Conservation (phyloP, 37 sponge, comb jelly and placozoan species). For the Beroe forskalii region DNA sequence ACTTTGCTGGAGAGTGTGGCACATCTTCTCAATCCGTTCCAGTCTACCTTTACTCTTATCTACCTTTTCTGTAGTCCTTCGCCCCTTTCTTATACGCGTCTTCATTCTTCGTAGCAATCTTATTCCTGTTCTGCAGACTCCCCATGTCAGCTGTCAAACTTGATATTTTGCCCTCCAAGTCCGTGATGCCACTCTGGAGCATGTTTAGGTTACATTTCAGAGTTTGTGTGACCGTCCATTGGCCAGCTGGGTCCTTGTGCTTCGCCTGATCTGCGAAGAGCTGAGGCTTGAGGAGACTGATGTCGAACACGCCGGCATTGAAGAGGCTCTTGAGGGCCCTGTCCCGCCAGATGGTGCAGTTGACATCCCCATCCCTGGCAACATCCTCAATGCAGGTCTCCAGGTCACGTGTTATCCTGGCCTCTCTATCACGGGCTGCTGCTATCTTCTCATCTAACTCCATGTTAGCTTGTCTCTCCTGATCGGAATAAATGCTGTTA, state of each 20-base stretch:
- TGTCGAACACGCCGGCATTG: slow-evolving; percentile 3
- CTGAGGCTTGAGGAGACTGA: not conserved
- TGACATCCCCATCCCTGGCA: not conserved
- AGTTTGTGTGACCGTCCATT: not conserved
- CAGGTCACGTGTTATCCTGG: slow-evolving; percentile 31
- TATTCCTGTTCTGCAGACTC: slow-evolving; percentile 2
- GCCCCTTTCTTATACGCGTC: not conserved
- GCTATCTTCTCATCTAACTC: slow-evolving; percentile 49
- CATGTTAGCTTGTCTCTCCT: slow-evolving; percentile 19
- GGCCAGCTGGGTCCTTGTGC: slow-evolving; percentile 5
- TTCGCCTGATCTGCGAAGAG: slow-evolving; percentile 21
- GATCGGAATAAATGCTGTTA: no score
- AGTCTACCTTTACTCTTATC: not conserved
- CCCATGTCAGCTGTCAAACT: not conserved
- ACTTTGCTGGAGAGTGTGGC: not conserved
- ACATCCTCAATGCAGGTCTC: slow-evolving; percentile 24
- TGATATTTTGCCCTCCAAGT: slow-evolving; percentile 19
- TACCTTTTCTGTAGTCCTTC: not conserved
- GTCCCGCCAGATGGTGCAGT: slow-evolving; percentile 56
- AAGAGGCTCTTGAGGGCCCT: slow-evolving; percentile 29
- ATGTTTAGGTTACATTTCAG: slow-evolving; percentile 32
- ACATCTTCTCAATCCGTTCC: not conserved
- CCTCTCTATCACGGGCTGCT: not conserved
- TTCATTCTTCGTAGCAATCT: not conserved
- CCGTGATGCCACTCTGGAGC: slow-evolving; percentile 9